phyloP scores from a whole-genome alignment of 2,888 invertebrate species.

The Chesias legatella region DNA sequence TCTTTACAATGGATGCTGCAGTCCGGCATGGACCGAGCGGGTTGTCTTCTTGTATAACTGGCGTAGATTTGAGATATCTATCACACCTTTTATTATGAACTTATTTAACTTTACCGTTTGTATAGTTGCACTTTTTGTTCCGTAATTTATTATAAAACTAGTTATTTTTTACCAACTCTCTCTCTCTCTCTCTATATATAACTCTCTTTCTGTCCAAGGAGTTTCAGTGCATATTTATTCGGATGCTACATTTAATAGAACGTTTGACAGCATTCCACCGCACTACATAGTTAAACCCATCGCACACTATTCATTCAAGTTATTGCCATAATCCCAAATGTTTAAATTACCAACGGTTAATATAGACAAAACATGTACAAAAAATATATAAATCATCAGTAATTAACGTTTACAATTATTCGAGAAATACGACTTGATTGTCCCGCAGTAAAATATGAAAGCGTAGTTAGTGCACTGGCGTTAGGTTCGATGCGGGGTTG shows the following conservation, averaged over 20 bases:
- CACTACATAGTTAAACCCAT: constrained; percentile 8
- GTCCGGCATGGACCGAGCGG: too few species aligned
- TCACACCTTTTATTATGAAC: too few species aligned
- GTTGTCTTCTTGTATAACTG: too few species aligned
- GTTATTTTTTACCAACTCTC: constrained; percentile 44
- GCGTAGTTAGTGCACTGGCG: constrained; percentile 26
- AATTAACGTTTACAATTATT: background rate
- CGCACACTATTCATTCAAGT: background rate
- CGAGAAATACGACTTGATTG: constrained; percentile 26
- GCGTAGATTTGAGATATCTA: too few species aligned
- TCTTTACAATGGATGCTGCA: too few species aligned
- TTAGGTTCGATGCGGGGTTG: too few species aligned
- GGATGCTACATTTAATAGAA: constrained; percentile 13
- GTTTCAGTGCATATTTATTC: too few species aligned
- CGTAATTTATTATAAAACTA: constrained; percentile 41
- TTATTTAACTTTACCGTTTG: too few species aligned
- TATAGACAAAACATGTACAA: too few species aligned
- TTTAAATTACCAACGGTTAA: background rate
- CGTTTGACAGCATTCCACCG: constrained; percentile 12
- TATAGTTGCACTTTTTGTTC: too few species aligned
- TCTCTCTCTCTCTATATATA: too few species aligned
- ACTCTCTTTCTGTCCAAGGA: too few species aligned
- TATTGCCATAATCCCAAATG: background rate
- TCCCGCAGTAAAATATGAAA: constrained; percentile 37
- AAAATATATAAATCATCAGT: constrained; percentile 2